phyloP scores from a whole-genome alignment of 2,113 vertebrate genomes.

The Melanerpes aurifrons region DNA sequence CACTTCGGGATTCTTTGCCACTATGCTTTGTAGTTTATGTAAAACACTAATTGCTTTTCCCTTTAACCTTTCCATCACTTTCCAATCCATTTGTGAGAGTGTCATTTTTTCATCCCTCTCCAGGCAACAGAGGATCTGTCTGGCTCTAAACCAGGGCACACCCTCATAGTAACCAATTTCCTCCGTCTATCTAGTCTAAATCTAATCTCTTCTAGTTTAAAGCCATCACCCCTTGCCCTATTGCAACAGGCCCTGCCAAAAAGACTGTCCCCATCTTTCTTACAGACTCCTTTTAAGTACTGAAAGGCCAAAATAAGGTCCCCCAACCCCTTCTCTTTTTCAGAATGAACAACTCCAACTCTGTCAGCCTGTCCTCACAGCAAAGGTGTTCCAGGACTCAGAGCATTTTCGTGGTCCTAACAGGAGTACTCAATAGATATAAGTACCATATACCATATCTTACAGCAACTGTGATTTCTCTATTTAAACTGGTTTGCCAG shows the following conservation, averaged over 20 bases:
- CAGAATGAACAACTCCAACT: neutral
- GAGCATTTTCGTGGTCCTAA: neutral
- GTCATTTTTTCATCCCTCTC: too few relatives aligned
- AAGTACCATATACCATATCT: neutral
- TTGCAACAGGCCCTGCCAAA: neutral
- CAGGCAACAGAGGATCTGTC: too few relatives aligned
- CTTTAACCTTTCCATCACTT: too few relatives aligned
- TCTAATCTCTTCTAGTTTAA: neutral
- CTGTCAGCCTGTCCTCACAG: neutral
- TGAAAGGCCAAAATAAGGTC: neutral
- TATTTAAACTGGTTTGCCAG: too few relatives aligned
- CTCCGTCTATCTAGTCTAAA: neutral
- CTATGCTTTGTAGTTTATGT: too few relatives aligned
- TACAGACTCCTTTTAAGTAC: neutral
- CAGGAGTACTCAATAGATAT: too few relatives aligned
- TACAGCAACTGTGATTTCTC: accelerated
- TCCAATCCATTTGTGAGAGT: too few relatives aligned
- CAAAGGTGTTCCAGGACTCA: neutral
- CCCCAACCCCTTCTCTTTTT: neutral
- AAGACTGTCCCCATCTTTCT: neutral
- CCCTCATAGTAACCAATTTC: neutral
- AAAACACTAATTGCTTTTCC: too few relatives aligned
- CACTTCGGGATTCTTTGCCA: too few relatives aligned
- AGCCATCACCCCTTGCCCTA: too few relatives aligned
- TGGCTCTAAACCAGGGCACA: neutral